Conservation (phyloP, 2,113 vertebrate genomes). For the Heloderma charlesbogerti region DNA sequence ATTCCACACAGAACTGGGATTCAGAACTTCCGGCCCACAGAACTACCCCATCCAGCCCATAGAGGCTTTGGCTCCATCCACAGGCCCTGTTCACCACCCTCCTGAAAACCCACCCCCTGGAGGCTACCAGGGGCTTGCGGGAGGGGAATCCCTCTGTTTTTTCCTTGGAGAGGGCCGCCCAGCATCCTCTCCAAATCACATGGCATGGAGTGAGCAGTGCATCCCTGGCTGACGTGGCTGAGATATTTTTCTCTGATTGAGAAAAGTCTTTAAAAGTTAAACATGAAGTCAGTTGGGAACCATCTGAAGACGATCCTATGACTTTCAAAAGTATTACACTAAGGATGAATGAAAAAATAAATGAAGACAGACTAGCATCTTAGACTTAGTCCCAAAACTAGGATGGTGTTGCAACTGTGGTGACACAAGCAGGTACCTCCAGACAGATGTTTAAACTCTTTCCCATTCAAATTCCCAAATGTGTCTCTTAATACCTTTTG, state of each 20-base stretch:
- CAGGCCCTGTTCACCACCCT: no score
- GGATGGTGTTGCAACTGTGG: background rate
- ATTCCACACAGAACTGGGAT: background rate
- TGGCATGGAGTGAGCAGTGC: no score
- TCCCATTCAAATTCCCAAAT: slow-evolving; percentile 58
- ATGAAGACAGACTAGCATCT: background rate
- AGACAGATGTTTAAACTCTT: background rate
- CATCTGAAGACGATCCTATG: background rate
- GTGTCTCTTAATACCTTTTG: slow-evolving; percentile 55
- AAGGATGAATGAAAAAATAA: background rate
- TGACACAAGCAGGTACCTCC: background rate
- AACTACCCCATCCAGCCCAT: no score
- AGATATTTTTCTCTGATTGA: background rate
- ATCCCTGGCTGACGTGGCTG: no score
- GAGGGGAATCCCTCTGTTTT: no score
- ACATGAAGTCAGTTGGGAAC: background rate
- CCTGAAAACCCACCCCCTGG: no score
- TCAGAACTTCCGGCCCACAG: no score
- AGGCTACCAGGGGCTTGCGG: no score
- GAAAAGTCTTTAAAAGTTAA: background rate
- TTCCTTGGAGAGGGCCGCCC: no score
- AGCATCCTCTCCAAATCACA: no score
- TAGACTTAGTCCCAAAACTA: background rate
- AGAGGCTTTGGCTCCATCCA: no score
- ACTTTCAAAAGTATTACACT: background rate